Evolutionary conservation across 2,113 vertebrate species (phyloP), one percentile per base, ranked within the genome.

Genomic region (Circaetus gallicus): DNA sequence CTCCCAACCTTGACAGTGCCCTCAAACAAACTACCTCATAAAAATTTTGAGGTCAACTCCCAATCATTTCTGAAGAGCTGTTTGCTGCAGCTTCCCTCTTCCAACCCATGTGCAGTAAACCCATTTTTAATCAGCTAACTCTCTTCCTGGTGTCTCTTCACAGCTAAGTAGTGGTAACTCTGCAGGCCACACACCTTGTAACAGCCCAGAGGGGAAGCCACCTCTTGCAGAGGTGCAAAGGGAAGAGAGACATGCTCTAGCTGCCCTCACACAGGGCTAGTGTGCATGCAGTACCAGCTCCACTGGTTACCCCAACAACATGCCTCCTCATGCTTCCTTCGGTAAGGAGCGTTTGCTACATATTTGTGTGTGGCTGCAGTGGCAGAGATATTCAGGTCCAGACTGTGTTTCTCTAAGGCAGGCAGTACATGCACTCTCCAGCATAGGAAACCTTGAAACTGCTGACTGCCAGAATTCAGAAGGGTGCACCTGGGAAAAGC

Each of bases 291-390:
- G n/a, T 29, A 66, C 16, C 50, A 20, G 59, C 7, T 66, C 63
- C 7, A 8, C 0, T 12, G 26, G 26, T 13, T 38, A 74, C 2
- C n/a, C 22, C 34, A 61, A 9, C 7, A 1, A 3, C 34, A 19
- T 1, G 1, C 20, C 36, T 86, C 26, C 7, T 26, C 1, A 0
- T 20, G 38, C 21, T 61, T 55, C 21, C 43, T 84, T 47, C 2
- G 2, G 24, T 16, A 63, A 42, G n/a, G 14, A 74, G 17, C 0
- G 1, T 55, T 79, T 47, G 13, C 42, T 83, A 3, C 16, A 0
- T 38, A 59, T 53, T 47, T 43, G 19, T 58, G 26, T 17, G 31
- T 50, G 31, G 6, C 31, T 5, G 3, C 55, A 28, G 13, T 16
- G 29, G 42, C 55, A 78, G 55, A 22, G 17, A 28, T 40, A 63